phyloP scores from a whole-genome alignment of 1,140 invertebrate genomes.

The Sminthurinus signatus region DNA sequence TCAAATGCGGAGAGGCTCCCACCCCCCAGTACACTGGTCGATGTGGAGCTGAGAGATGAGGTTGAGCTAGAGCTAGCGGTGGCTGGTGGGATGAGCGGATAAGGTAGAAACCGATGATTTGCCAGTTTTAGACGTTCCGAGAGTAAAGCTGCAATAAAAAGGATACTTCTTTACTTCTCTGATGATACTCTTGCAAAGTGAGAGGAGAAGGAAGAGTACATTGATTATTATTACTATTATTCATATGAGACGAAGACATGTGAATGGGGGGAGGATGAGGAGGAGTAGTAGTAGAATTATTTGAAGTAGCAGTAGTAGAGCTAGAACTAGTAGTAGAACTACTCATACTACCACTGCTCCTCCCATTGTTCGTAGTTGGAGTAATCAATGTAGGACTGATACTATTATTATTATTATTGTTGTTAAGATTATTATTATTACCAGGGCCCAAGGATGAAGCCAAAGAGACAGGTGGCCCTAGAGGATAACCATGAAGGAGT shows the following conservation, averaged over 20 bases:
- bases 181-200: constrained; percentile 11
- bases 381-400: no score
- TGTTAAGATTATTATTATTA: no score
- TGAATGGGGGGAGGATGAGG: no score
- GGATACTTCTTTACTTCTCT: constrained; percentile 20
- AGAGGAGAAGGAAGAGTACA: no score
- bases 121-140: constrained; percentile 51
- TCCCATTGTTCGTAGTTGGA: no score
- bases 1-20: constrained; percentile 70
- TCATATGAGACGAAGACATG: no score
- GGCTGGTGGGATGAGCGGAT: constrained; percentile 56
- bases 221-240: constrained; percentile 24
- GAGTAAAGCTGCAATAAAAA: constrained; percentile 44
- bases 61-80: constrained; percentile 44
- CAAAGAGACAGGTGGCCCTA: constrained; percentile 42
- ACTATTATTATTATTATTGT: no score
- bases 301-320: constrained; percentile 33
- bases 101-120: constrained; percentile 74
- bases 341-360: not conserved
- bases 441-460: constrained; percentile 43
- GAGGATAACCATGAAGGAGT: constrained; percentile 40
- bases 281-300: constrained; percentile 28
- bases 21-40: constrained; percentile 44
- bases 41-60: constrained; percentile 41
- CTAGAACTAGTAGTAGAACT: not conserved